Base-by-base conservation (phyloP, 2,113 vertebrate genomes). In the Propithecus coquereli region DNA sequence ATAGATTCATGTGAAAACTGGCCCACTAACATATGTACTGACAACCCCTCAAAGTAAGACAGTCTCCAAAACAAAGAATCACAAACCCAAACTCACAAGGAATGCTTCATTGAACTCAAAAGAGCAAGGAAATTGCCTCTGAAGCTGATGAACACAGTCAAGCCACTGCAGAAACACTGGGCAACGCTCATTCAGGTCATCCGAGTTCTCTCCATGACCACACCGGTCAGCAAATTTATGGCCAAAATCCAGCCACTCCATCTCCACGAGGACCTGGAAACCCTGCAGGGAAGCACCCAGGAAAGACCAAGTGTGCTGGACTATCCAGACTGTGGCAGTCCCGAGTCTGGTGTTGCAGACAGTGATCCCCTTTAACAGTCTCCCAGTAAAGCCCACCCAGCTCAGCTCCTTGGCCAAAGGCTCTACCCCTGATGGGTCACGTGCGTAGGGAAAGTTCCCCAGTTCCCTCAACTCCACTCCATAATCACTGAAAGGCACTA, bases 101-200 rank as follows among this genome's bases (percentile, higher is more conserved):
- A 99, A 99, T 98, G 99, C 99, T 99, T 99, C 99, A 34, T 99
- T 99, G 97, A 99, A 99, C 98, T 99, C 99, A 95, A 99, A 99
- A 96, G 99, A 99, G 98, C 99, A 99, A 37, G 99, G 99, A 98
- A 99, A 99, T 98, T 99, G 99, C 98, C 99, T 99, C 98, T 99
- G 99, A 97, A 99, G 99, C 98, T 99, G 99, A 97, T 99, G 99
- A 92, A 99, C 99, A 12, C 99, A 99, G 98, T 99, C 99, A 94
- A 99, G 98, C 99, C 99, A 99, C 98, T 99, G 99, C 96, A 99
- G 98, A 90, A 99, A 99, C 97, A 99, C 99, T 0, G 99, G 99
- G 96, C 99, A 99, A 97, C 99, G 99, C 97, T 99, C 99, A 3
- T 99, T 99, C 93, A 99, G 97, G 97, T 99, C 99, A 11, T 99